phyloP scores from a whole-genome alignment of 2,888 invertebrate genomes.

The Exephanes ischioxanthus region DNA sequence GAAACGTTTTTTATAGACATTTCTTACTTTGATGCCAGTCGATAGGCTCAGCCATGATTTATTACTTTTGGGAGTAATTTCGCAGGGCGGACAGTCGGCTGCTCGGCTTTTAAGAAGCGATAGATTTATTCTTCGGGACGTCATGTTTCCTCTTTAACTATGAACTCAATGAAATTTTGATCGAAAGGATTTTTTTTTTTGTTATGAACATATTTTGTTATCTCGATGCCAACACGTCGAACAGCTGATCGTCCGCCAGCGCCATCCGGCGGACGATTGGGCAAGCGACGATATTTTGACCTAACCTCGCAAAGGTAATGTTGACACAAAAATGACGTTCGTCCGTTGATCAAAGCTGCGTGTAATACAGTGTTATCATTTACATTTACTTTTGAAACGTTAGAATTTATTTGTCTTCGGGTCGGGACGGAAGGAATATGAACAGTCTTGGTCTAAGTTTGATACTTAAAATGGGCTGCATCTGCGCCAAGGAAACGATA shows the following conservation, averaged over 20 bases:
- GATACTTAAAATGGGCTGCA: slow-evolving; percentile 91
- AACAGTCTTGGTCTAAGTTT: slow-evolving; percentile 90
- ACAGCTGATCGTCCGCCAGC: slow-evolving; percentile 3
- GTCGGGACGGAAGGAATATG: slow-evolving; percentile 84
- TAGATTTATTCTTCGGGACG: not conserved
- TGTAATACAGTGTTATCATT: not conserved
- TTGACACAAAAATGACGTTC: slow-evolving; percentile 25
- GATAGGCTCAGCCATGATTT: slow-evolving; percentile 48
- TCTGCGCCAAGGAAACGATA: slow-evolving; percentile 91
- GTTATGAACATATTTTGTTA: not conserved
- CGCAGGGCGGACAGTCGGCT: slow-evolving; percentile 41
- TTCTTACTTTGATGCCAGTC: slow-evolving; percentile 49
- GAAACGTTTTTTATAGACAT: not conserved
- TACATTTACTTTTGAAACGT: slow-evolving; percentile 4
- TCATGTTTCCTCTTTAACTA: not conserved
- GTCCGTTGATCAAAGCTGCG: not conserved
- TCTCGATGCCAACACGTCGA: not conserved
- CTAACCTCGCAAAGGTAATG: not conserved
- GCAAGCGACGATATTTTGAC: not conserved
- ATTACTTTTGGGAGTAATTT: not conserved
- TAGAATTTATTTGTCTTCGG: not conserved
- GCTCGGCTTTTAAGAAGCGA: not conserved
- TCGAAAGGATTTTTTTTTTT: not conserved
- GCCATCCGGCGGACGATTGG: not conserved
- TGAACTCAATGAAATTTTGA: not conserved